Evolutionary conservation across 1,140 invertebrate genomes (phyloP), one percentile per base, ranked within the genome.

Genomic region (Drosophila sp.): DNA sequence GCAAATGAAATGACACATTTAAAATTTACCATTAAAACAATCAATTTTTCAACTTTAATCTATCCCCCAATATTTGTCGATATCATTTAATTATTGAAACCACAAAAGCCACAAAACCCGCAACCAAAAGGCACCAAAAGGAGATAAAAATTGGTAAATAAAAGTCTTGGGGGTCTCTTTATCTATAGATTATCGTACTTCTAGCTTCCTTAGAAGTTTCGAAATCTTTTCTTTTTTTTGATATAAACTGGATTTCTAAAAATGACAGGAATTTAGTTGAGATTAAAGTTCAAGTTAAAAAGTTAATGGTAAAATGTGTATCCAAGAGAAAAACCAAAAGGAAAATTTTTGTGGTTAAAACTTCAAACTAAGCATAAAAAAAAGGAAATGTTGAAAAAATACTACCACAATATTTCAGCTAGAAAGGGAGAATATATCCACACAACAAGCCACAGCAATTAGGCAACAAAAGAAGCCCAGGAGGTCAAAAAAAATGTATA

Each of bases 371-470:
- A 60, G 38, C 23, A 10, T 1, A 10, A 35, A 27, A 38, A 38
- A 60, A 1, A 27, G 23, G 25, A 38, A 58, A 58, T 5, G 4
- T 1, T 4, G 30, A 5, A 27, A 60, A 17, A 38, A 27, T 2
- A 23, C 2, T 1, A 7, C 1, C 4, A 25, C 38, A 60, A 50
- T 5, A 57, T 23, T 29, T 40, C 25, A 47, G n/a, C 11, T 44
- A 74, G 8, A 35, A 73, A 54, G 2, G 11, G 11, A 38, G 35
- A 38, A 38, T 11, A 38, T 35, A 66, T 62, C 58, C 38, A 58
- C 44, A 40, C 38, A 72, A 32, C 61, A 32, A 54, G 29, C 38
- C 57, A 75, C 11, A 75, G 38, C 73, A 76, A 76, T 76, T 76
- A 76, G 54, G 64, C 38, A 68, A 54, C 33, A 27, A n/a, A 44